Evolutionary conservation across 2,797 vertebrate genomes (phyloP).

Genomic region (Tapirus indicus): DNA sequence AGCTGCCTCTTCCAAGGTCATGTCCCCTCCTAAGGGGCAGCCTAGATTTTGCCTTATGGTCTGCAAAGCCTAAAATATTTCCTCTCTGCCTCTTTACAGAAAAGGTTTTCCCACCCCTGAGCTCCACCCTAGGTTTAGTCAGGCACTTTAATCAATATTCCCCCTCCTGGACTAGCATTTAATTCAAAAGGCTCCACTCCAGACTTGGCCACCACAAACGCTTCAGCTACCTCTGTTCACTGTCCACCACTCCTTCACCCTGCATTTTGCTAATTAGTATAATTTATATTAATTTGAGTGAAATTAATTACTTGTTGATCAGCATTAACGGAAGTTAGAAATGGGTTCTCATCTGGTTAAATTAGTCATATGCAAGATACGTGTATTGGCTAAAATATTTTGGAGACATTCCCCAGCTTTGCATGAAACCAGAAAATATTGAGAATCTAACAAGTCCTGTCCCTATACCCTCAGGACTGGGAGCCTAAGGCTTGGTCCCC

Average conservation of each 20-base stretch:
- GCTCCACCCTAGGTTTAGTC: not conserved
- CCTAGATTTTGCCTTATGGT: not conserved
- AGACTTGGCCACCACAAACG: not conserved
- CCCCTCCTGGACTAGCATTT: not conserved
- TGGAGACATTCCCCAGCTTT: not conserved
- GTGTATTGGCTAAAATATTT: not conserved
- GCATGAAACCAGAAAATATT: not conserved
- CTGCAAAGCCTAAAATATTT: not conserved
- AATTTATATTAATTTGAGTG: not conserved
- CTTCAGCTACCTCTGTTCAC: not conserved
- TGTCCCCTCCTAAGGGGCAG: not conserved
- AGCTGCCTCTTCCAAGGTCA: not conserved
- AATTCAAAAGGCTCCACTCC: not conserved
- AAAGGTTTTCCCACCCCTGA: not conserved
- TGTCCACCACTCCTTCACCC: not conserved
- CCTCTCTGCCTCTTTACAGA: not conserved
- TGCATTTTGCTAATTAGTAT: not conserved
- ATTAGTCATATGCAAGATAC: not conserved
- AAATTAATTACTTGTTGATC: not conserved
- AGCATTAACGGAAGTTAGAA: not conserved
- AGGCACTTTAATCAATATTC: not conserved
- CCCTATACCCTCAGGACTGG: not conserved
- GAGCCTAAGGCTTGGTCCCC: not conserved
- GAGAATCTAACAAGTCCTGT: not conserved
- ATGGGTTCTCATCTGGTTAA: not conserved